These are phyloP conservation scores for Mastomys natalensis DNA, from an alignment of 2,113 vertebrate species.

Conservation along the genomic window DNA sequence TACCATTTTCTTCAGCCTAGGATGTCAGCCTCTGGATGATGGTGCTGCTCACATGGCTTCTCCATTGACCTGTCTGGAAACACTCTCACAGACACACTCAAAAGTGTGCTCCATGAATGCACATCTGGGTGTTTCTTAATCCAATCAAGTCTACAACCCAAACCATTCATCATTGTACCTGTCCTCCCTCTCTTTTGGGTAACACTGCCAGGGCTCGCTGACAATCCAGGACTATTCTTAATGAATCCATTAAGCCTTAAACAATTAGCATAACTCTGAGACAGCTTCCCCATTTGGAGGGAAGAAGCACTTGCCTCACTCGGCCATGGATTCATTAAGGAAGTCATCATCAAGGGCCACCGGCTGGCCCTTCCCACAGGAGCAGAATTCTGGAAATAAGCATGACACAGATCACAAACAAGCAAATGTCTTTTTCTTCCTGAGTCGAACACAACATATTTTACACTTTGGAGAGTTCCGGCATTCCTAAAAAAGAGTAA, in stretches of 20 bases:
- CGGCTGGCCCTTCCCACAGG: neutral
- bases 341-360: neutral
- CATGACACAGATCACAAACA: neutral
- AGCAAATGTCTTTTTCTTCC: slow-evolving; percentile 44
- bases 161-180: neutral
- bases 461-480: neutral
- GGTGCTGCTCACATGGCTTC: no score
- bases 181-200: neutral
- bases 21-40: neutral
- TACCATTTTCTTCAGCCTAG: neutral
- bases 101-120: neutral
- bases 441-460: slow-evolving; percentile 9
- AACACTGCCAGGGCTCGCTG: neutral
- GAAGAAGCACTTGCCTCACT: neutral
- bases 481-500: slow-evolving; percentile 18
- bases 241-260: neutral
- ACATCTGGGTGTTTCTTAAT: neutral
- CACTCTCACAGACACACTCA: no score
- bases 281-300: neutral
- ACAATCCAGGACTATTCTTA: neutral
- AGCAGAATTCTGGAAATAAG: neutral
- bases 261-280: neutral
- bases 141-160: neutral
- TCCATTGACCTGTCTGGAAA: neutral
- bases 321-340: neutral